Conservation (phyloP, 2,797 vertebrate genomes). For the Heliangelus exortis region DNA sequence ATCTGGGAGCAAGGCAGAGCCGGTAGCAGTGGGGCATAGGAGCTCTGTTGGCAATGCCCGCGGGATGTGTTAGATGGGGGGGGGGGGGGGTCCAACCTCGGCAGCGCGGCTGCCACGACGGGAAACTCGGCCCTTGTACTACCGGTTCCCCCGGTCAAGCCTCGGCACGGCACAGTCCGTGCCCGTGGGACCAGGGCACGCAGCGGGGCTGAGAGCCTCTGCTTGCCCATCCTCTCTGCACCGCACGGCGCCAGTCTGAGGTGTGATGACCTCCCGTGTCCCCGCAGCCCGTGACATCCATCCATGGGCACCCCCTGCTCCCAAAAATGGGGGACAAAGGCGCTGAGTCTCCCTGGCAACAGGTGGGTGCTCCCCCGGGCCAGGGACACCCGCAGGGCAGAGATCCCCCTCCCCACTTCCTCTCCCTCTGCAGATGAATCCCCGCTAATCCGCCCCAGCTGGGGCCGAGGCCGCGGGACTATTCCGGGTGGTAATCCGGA, state of each 20-base stretch:
- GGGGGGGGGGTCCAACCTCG: rapidly evolving
- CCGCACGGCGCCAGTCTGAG: rapidly evolving
- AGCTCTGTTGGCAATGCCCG: background rate
- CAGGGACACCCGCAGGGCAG: background rate
- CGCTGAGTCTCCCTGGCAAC: rapidly evolving
- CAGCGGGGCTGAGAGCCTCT: rapidly evolving
- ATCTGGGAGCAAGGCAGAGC: background rate
- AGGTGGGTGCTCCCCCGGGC: background rate
- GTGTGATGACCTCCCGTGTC: rapidly evolving
- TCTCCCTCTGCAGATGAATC: conserved; percentile 15
- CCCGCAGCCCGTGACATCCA: rapidly evolving
- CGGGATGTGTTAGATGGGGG: rapidly evolving
- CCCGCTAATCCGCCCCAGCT: conserved; percentile 12
- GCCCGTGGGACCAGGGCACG: rapidly evolving
- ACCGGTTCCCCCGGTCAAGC: rapidly evolving
- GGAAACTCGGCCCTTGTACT: background rate
- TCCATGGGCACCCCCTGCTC: background rate
- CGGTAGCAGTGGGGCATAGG: rapidly evolving
- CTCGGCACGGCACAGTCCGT: rapidly evolving
- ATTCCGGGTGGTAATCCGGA: conserved; percentile 57
- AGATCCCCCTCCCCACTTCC: background rate
- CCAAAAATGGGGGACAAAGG: rapidly evolving
- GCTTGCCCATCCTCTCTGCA: background rate
- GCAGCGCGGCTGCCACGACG: rapidly evolving
- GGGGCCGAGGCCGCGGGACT: background rate